Evolutionary conservation across 2,113 vertebrate species (phyloP).

Genomic region (Tonatia bakeri): DNA sequence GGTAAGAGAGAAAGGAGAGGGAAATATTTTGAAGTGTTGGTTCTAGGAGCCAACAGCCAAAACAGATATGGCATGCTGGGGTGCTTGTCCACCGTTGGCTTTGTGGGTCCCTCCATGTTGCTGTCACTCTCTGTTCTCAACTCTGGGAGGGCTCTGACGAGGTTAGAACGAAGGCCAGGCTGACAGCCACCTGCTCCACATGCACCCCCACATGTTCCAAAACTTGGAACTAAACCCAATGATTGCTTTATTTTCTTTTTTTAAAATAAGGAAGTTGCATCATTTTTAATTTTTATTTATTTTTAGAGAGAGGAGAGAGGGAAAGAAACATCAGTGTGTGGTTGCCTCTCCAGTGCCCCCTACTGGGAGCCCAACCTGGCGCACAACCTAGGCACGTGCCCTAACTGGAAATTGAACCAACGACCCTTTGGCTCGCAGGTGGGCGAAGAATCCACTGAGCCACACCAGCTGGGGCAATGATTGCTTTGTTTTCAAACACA

Average conservation of each 20-base stretch:
- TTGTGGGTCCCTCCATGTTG: too few species aligned
- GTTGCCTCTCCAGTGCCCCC: too few species aligned
- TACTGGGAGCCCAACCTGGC: too few species aligned
- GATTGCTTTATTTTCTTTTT: neutral
- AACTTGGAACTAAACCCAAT: neutral
- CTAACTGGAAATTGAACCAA: too few species aligned
- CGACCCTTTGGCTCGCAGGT: too few species aligned
- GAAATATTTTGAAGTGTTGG: neutral
- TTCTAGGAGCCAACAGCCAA: neutral
- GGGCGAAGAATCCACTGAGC: too few species aligned
- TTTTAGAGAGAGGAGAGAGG: too few species aligned
- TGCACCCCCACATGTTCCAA: neutral
- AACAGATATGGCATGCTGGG: neutral
- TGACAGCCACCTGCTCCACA: neutral
- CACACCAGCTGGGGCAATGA: too few species aligned
- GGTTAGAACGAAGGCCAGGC: neutral
- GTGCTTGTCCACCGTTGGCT: neutral
- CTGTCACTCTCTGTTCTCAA: neutral
- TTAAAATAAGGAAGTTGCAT: too few species aligned
- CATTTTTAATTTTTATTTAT: too few species aligned
- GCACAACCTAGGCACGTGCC: too few species aligned
- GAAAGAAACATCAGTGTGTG: too few species aligned
- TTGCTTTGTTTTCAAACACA: neutral
- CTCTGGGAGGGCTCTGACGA: neutral
- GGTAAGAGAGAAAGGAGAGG: neutral